These are phyloP conservation scores for Sebastes alutus DNA, from an alignment of 2,797 vertebrate genomes.

Conservation along the genomic window DNA sequence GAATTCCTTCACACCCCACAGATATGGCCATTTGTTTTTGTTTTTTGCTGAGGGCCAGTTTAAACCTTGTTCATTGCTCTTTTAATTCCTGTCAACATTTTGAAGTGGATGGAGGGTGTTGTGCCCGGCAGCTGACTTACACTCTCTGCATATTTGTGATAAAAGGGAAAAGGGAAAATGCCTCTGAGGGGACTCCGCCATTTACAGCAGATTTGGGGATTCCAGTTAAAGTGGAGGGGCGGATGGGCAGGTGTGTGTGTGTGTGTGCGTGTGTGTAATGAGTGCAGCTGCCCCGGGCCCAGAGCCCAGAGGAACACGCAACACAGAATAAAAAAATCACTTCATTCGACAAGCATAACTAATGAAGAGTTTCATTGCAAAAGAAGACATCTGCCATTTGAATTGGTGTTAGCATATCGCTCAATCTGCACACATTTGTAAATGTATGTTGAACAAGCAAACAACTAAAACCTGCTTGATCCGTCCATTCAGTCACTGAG, in stretches of 20 bases:
- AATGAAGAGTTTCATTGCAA: constrained; percentile 33
- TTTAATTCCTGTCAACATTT: not conserved
- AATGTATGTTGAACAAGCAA: not conserved
- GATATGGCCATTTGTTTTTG: not conserved
- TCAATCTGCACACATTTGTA: not conserved
- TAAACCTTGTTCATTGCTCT: not conserved
- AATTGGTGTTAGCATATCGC: not conserved
- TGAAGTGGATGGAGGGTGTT: not conserved
- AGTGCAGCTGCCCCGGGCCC: constrained; percentile 59
- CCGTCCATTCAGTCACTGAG: not conserved
- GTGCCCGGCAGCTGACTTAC: not conserved
- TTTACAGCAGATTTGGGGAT: constrained; percentile 18
- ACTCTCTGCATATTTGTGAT: constrained; percentile 1
- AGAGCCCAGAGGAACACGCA: constrained; percentile 42
- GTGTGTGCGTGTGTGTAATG: not conserved
- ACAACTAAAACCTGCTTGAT: not conserved
- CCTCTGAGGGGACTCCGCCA: constrained; percentile 15
- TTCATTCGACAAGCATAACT: constrained; percentile 27
- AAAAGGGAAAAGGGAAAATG: constrained; percentile 4
- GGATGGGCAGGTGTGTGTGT: not conserved
- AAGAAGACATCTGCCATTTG: constrained; percentile 48
- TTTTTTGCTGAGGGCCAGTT: not conserved
- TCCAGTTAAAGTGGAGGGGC: constrained; percentile 4
- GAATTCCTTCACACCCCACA: not conserved
- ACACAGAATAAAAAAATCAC: constrained; percentile 30